phyloP scores from a whole-genome alignment of 2,113 vertebrate species.

The Xiphorhynchus elegans region DNA sequence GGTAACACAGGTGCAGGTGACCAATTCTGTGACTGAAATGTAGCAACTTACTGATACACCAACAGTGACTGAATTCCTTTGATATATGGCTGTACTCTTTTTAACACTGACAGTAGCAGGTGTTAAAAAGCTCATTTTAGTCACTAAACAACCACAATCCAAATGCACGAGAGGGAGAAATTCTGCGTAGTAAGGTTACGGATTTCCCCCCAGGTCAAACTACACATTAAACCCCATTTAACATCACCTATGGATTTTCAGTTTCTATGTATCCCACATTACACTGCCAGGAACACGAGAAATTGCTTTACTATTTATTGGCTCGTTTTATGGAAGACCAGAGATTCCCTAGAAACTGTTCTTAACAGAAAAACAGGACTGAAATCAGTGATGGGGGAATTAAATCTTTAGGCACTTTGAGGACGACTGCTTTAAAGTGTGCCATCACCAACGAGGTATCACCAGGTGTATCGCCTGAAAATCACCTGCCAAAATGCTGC shows the following conservation, averaged over 20 bases:
- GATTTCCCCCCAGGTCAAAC: constrained; percentile 1
- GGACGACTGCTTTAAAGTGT: constrained; percentile 70
- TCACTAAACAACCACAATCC: background rate
- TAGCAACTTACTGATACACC: background rate
- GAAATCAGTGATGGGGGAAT: constrained; percentile 54
- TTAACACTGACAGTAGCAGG: background rate
- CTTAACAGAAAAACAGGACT: constrained; percentile 61
- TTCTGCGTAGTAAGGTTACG: background rate
- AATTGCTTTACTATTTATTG: constrained; percentile 38
- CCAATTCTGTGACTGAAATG: background rate
- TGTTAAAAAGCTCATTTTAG: background rate
- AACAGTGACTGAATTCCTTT: background rate
- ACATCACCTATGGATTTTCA: background rate
- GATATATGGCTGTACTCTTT: background rate
- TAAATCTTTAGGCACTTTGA: constrained; percentile 77
- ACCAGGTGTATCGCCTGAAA: constrained; percentile 34
- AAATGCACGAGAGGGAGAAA: background rate
- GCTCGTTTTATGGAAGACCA: constrained; percentile 72
- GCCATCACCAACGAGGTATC: constrained; percentile 72
- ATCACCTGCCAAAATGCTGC: constrained; percentile 50
- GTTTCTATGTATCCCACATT: background rate
- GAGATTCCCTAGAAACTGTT: constrained; percentile 61
- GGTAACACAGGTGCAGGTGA: background rate
- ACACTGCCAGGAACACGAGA: background rate
- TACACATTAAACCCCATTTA: background rate